Evolutionary conservation across 2,797 vertebrate species (phyloP), one percentile per base, ranked within the genome.

Genomic region (Malurus leucopterus): DNA sequence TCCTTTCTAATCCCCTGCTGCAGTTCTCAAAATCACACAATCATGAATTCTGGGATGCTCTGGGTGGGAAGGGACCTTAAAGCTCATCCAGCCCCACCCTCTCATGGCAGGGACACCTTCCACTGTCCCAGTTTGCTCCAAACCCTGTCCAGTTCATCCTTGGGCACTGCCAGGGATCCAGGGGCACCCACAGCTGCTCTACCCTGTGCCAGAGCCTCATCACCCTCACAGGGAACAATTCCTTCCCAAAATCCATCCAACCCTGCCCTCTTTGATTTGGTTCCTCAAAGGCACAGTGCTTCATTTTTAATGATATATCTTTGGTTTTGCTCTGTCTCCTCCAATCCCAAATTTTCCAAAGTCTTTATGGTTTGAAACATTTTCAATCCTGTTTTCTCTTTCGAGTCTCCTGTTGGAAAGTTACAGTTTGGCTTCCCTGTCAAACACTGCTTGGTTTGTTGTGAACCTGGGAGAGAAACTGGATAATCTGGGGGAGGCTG

Each of bases 81-180:
- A 55, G 15, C 3, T 2, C 32, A 17, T 21, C 4, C n/a, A 15
- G 8, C 40, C 0, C 59, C 32, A 15, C 14, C 14, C n/a, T 27
- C 23, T 71, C 34, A 5, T 21, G 20, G 9, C 38, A 71, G 29
- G 29, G 32, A 59, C 74, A 51, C 30, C 12, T 49, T 0, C 36
- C 61, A 27, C 30, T 0, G 0, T 0, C 30, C 68, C 54, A 73
- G 34, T 15, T 0, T 18, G 34, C 8, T 59, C 53, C 68, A 3
- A 14, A 0, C 44, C 19, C n/a, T 0, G 0, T 19, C 69, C 70
- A 65, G 0, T 26, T 53, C 41, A 34, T 30, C 54, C 47, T 47
- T 3, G 84, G 61, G 0, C 61, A 73, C 34, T 79, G 0, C 34
- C 84, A 86, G 74, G 40, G 53, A 30, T 72, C 6, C 67, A 62